phyloP scores from a whole-genome alignment of 2,797 vertebrate species.

The Sarcoramphus papa region DNA sequence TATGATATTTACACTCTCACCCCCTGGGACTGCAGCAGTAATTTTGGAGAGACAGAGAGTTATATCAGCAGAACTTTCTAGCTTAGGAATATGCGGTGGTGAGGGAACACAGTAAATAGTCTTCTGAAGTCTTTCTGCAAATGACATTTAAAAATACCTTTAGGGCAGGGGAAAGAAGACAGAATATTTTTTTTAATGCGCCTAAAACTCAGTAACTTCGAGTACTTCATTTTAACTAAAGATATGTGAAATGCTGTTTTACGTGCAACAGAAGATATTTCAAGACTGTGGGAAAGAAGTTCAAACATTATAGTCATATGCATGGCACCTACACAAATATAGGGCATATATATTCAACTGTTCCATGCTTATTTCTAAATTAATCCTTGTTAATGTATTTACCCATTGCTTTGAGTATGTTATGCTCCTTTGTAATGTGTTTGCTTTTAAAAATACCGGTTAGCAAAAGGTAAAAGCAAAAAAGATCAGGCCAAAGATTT shows the following conservation, averaged over 20 bases:
- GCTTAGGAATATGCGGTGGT: not conserved
- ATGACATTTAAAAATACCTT: not conserved
- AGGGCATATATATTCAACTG: not conserved
- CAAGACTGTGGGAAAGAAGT: not conserved
- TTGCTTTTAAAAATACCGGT: not conserved
- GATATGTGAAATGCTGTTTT: not conserved
- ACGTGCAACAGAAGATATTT: not conserved
- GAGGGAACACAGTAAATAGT: conserved; percentile 1
- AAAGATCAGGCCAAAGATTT: not conserved
- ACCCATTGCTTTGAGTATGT: not conserved
- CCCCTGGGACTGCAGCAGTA: not conserved
- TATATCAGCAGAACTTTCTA: not conserved
- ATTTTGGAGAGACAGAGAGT: conserved; percentile 11
- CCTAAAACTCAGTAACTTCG: not conserved
- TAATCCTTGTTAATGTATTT: not conserved
- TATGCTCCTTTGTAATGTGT: not conserved
- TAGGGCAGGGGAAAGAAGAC: not conserved
- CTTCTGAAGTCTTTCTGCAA: not conserved
- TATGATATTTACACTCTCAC: not conserved
- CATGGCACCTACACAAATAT: not conserved
- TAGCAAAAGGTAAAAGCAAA: not conserved
- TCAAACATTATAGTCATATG: not conserved
- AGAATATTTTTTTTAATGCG: not conserved
- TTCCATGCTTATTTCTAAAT: not conserved
- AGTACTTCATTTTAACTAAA: not conserved